Percentiles rank a stretch among this genome's conserved stretches.
phyloP scores from a whole-genome alignment of 2,113 vertebrate genomes.

The Arizona elegans region DNA sequence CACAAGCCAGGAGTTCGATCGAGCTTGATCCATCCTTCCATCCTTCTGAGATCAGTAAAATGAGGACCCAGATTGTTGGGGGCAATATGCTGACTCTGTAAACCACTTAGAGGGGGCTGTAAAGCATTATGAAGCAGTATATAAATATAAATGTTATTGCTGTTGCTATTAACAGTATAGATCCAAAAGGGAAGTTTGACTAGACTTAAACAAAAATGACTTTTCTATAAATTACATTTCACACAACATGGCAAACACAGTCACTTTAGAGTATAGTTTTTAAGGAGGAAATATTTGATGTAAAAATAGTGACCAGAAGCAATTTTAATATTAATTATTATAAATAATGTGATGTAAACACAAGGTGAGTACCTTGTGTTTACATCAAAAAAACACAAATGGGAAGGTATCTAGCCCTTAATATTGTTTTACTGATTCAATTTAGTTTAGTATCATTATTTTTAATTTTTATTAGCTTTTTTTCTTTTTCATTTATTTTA shows the following conservation, averaged over 20 bases:
- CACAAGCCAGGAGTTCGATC: too few species aligned
- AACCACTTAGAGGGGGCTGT: background rate
- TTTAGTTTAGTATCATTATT: background rate
- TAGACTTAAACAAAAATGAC: background rate
- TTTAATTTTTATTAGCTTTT: background rate
- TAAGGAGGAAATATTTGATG: background rate
- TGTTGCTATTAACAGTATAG: background rate
- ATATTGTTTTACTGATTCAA: background rate
- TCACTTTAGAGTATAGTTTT: background rate
- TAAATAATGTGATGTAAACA: background rate
- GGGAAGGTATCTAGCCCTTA: background rate
- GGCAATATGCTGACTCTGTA: background rate
- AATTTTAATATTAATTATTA: background rate
- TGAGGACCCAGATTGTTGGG: background rate
- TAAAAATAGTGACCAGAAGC: background rate
- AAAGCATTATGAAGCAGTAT: background rate
- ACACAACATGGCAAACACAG: background rate
- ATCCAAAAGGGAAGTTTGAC: background rate
- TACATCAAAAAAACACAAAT: too few species aligned
- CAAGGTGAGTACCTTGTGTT: background rate
- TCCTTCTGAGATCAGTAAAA: background rate
- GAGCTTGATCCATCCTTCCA: background rate
- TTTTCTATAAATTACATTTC: background rate
- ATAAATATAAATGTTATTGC: background rate
- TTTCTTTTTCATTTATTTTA: background rate